Percentiles rank a stretch among this genome's conserved stretches.
Conservation (phyloP, 2,797 vertebrate genomes). For the Acrocephalus scirpaceus region DNA sequence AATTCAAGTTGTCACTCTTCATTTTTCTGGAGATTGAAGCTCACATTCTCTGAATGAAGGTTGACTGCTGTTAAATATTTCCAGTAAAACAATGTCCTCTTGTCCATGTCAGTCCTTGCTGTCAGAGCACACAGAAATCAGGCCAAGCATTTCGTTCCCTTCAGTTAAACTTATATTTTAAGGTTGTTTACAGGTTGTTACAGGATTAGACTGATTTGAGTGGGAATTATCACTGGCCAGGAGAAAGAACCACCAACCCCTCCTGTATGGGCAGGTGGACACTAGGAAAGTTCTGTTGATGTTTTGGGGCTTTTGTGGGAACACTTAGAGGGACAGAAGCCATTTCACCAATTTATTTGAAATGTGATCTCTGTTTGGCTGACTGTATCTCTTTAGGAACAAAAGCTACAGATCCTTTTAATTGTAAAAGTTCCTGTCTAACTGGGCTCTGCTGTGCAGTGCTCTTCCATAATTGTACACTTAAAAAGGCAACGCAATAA, state of each 20-base stretch:
- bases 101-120: neutral
- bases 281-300: fast-evolving
- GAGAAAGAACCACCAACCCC: neutral
- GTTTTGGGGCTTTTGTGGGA: neutral
- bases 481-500: neutral
- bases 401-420: neutral
- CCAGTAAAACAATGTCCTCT: neutral
- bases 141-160: neutral
- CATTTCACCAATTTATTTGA: neutral
- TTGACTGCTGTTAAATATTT: neutral
- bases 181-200: neutral
- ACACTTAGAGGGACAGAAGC: neutral
- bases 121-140: neutral
- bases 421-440: neutral
- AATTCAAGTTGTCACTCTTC: neutral
- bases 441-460: neutral
- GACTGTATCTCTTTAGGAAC: neutral
- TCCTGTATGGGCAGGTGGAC: neutral
- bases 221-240: neutral
- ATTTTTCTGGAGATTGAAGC: neutral
- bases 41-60: neutral
- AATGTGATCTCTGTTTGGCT: neutral
- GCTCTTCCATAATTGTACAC: neutral
- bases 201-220: neutral
- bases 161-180: neutral